Evolutionary conservation across 2,888 invertebrate genomes (phyloP).

Genomic region (Amphipoea oculea): DNA sequence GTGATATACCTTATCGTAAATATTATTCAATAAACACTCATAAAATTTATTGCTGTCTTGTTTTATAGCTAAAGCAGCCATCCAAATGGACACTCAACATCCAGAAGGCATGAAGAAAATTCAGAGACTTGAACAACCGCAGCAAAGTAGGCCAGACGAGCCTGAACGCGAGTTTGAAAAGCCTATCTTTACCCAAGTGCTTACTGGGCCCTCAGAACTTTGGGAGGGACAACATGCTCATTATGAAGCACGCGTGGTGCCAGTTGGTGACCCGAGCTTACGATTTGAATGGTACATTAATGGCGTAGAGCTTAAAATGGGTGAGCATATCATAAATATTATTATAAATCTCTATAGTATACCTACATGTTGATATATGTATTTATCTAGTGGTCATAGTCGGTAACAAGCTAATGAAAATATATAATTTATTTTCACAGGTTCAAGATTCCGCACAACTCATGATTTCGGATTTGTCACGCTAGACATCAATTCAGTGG

Average conservation of each 20-base stretch:
- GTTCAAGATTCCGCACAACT: constrained; percentile 96
- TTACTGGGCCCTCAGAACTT: constrained; percentile 96
- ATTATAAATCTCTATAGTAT: neutral
- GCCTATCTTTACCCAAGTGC: constrained; percentile 96
- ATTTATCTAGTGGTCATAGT: neutral
- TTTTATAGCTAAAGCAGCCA: constrained; percentile 94
- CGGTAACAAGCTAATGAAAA: neutral
- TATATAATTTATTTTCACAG: constrained; percentile 75
- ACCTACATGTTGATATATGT: neutral
- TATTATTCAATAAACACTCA: neutral
- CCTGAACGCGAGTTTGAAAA: constrained; percentile 96
- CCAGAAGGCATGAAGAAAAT: constrained; percentile 98
- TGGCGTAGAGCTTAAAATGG: constrained; percentile 97
- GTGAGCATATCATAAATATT: constrained; percentile 82
- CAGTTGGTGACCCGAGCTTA: constrained; percentile 97
- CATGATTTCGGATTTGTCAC: constrained; percentile 99
- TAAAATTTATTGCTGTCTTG: constrained; percentile 6
- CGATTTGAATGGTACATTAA: constrained; percentile 99
- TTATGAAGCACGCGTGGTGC: constrained; percentile 97
- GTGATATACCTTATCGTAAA: neutral
- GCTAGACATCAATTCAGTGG: constrained; percentile 96
- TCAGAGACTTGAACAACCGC: constrained; percentile 95
- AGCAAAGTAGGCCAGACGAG: constrained; percentile 92
- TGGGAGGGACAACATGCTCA: constrained; percentile 98
- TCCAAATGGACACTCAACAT: constrained; percentile 97